Base-by-base conservation (phyloP, 2,113 vertebrate species). In the Donacobius atricapilla region DNA sequence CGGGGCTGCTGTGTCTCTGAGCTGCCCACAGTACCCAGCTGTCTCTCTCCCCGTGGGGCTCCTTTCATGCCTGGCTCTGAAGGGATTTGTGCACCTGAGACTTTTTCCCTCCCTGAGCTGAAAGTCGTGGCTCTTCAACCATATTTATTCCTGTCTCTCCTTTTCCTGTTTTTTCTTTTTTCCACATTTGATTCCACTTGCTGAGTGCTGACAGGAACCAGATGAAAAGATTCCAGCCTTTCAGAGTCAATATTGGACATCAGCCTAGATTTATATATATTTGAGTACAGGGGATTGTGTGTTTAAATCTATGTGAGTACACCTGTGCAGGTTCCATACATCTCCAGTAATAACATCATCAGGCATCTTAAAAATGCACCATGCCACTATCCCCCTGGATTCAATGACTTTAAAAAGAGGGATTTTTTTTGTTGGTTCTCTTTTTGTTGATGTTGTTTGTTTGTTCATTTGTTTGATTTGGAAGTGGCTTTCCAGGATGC, bases 61-160 rank as follows among this genome's bases (percentile, higher is more conserved):
- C 44, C 89, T 97, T 95, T 95, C 81, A 94, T 84, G 83, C 48
- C n/a, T 44, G 69, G 37, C 89, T 53, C 24, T 73, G 78, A 56
- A 48, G 31, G 33, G 28, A 23, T 5, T 13, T 23, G 35, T 64
- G 89, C 83, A 94, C 86, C 91, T 94, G 86, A 92, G 86, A 65
- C 64, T 17, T 80, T 81, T 94, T 72, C 50, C 47, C 81, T 60
- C 17, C 0, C 30, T 25, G 13, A 35, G 60, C 65, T 89, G 30
- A 47, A 91, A 89, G 35, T 75, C 10, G 0, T 17, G 25, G 25
- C 66, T 61, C 35, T 56, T 75, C 53, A 33, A 11, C 10, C 33
- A 6, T 28, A 17, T 82, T 83, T 35, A 31, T 33, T 56, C 84
- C 70, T 61, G 10, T 50, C 21, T 44, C 35, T 16, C 2, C 7